Percentiles rank a stretch among this genome's conserved stretches.
Conservation (phyloP, 1,140 invertebrate species). For the Aphelinus atriplicis region DNA sequence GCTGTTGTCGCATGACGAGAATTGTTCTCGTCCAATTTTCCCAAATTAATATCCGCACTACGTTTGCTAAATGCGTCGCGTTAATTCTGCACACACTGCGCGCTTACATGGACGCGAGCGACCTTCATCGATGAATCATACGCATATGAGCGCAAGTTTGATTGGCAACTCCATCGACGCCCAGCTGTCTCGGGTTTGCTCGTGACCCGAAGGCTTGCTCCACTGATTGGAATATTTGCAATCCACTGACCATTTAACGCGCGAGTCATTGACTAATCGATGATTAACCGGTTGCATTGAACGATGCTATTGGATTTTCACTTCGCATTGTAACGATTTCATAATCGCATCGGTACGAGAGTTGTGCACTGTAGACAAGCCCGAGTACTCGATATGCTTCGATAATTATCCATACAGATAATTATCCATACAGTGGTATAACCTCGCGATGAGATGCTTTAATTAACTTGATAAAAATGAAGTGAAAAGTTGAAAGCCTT, state of each 20-base stretch:
- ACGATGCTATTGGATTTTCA: neutral
- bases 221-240: neutral
- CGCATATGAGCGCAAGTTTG: neutral
- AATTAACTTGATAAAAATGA: too few species aligned
- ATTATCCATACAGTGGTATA: too few species aligned
- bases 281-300: neutral
- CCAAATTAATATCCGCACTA: too few species aligned
- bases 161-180: constrained; percentile 29
- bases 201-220: constrained; percentile 3
- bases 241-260: neutral
- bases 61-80: too few species aligned
- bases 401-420: too few species aligned
- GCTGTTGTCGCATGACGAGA: too few species aligned
- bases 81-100: too few species aligned
- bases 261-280: constrained; percentile 2
- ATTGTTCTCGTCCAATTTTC: too few species aligned
- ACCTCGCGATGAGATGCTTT: too few species aligned
- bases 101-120: too few species aligned
- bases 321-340: neutral
- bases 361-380: neutral
- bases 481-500: too few species aligned
- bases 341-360: constrained; percentile 4
- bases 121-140: constrained; percentile 38
- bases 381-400: too few species aligned
- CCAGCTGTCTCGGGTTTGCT: constrained; percentile 27